Evolutionary conservation across 2,113 vertebrate genomes (phyloP).

Genomic region (Mustela lutreola): DNA sequence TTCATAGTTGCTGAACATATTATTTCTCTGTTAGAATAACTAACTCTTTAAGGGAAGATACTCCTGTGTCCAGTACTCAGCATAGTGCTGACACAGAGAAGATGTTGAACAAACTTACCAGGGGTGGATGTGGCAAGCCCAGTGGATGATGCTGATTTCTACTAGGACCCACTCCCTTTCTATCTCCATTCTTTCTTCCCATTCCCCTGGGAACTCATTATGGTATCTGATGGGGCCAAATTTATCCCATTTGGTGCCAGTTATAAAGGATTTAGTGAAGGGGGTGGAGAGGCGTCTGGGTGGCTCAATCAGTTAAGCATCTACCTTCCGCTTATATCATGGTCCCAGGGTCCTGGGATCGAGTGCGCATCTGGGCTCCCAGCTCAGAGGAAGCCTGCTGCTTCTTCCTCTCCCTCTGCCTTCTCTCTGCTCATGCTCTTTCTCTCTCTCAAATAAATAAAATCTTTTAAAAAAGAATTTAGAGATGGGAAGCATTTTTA

Average conservation of each 20-base stretch:
- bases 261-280: constrained; percentile 52
- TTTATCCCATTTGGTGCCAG: neutral
- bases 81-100: neutral
- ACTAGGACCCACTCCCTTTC: neutral
- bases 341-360: neutral
- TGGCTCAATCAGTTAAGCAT: neutral
- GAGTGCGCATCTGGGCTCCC: neutral
- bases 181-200: neutral
- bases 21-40: constrained; percentile 48
- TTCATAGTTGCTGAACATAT: neutral
- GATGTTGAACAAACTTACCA: neutral
- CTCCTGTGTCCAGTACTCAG: neutral
- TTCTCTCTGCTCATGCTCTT: neutral
- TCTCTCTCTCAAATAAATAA: neutral
- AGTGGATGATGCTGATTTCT: constrained; percentile 11
- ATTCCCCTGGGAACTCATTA: neutral
- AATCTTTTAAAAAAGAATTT: neutral
- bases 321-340: neutral
- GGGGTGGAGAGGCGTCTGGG: too few species aligned
- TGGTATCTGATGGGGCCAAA: neutral
- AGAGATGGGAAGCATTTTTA: constrained; percentile 32
- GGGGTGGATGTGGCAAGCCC: neutral
- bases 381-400: neutral
- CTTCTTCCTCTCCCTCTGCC: neutral
- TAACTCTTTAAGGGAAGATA: neutral